These are phyloP conservation scores for Leucania comma DNA, from an alignment of 2,888 invertebrate genomes.

Conservation along the genomic window DNA sequence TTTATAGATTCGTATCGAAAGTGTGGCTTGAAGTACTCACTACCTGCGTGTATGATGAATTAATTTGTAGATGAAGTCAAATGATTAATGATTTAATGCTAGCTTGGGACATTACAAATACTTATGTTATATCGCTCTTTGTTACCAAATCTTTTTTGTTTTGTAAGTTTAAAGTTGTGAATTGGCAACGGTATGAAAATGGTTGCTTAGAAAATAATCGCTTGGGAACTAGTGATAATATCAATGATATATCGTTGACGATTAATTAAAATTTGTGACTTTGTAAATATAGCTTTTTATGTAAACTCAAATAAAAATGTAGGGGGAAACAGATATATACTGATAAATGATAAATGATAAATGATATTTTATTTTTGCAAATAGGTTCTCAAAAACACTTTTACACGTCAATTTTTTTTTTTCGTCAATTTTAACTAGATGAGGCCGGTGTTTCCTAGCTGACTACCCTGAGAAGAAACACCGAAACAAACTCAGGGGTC, in stretches of 20 bases:
- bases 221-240: neutral
- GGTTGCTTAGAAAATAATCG: neutral
- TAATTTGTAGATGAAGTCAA: conserved; percentile 8
- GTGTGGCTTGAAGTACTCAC: conserved; percentile 7
- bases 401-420: no score
- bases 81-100: conserved; percentile 28
- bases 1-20: conserved; percentile 28
- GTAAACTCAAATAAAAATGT: neutral
- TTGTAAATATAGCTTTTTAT: neutral
- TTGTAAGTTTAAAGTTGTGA: neutral
- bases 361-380: no score
- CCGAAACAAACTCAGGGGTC: no score
- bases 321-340: no score
- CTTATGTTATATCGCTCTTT: neutral
- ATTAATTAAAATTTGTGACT: neutral
- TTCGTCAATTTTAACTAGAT: no score
- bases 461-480: no score
- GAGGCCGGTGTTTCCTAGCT: no score
- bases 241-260: neutral
- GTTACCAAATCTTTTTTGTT: conserved; percentile 4
- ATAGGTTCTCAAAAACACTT: no score
- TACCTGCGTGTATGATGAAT: conserved; percentile 6
- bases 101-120: conserved; percentile 5
- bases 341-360: no score
- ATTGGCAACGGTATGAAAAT: neutral